Conservation (phyloP, 2,797 vertebrate species). For the Pagetopsis macropterus region DNA sequence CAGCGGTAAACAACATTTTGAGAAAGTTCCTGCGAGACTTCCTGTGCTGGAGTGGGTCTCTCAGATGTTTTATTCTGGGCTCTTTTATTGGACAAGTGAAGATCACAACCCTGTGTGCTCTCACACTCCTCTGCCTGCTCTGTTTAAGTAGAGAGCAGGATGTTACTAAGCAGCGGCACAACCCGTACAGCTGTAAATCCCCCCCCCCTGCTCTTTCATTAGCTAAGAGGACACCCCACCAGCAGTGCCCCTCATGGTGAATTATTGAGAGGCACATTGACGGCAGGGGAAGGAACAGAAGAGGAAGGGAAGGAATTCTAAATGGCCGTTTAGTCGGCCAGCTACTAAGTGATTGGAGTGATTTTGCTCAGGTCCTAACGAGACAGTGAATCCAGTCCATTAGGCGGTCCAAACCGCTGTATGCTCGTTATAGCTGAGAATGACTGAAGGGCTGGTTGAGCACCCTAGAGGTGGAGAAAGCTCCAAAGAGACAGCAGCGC, state of each 20-base stretch:
- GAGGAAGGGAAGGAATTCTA: conserved; percentile 45
- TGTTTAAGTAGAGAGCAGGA: conserved; percentile 45
- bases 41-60: conserved; percentile 36
- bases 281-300: conserved; percentile 21
- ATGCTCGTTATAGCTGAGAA: conserved; percentile 61
- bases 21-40: conserved; percentile 40
- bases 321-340: conserved; percentile 67
- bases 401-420: conserved; percentile 50
- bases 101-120: conserved; percentile 30
- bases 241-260: conserved; percentile 63
- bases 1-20: background rate
- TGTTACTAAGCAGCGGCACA: conserved; percentile 24
- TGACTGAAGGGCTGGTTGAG: conserved; percentile 58
- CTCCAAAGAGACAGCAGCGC: conserved; percentile 31
- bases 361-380: conserved; percentile 66
- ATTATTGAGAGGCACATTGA: conserved; percentile 75
- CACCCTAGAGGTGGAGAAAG: conserved; percentile 44
- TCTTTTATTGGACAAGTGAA: conserved; percentile 50
- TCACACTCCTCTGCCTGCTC: conserved; percentile 27
- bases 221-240: conserved; percentile 73
- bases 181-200: conserved; percentile 63
- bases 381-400: conserved; percentile 72
- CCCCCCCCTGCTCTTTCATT: conserved; percentile 65
- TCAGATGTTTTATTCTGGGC: conserved; percentile 48
- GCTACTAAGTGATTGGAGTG: conserved; percentile 65